Percentiles rank a stretch among this genome's conserved stretches.
Conservation (phyloP, 2,113 vertebrate genomes). For the Stegostoma tigrinum region DNA sequence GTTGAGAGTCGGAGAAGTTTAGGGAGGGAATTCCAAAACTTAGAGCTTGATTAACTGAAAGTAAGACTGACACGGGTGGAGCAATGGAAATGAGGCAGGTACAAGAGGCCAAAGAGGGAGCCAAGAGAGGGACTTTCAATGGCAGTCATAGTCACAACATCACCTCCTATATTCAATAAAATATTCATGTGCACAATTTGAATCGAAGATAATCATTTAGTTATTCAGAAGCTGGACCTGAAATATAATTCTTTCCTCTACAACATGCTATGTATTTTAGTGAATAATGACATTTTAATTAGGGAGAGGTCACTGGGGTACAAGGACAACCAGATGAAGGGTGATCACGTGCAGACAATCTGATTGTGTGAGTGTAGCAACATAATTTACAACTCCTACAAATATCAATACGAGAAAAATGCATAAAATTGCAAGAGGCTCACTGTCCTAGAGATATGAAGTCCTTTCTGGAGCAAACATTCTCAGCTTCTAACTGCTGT, state of each 20-base stretch:
- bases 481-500: not conserved
- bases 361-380: no score
- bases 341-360: not conserved
- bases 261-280: not conserved
- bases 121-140: not conserved
- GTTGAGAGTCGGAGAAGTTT: not conserved
- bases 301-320: not conserved
- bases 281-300: not conserved
- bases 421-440: not conserved
- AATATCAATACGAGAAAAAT: not conserved
- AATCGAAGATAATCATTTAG: not conserved
- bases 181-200: not conserved
- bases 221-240: not conserved
- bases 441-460: not conserved
- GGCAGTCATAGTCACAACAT: not conserved
- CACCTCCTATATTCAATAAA: not conserved
- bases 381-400: not conserved
- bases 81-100: no score
- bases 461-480: not conserved
- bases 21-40: not conserved
- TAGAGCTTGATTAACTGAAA: not conserved
- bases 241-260: not conserved
- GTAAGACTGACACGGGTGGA: not conserved
- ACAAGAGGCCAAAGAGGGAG: not conserved
- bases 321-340: not conserved